These are phyloP conservation scores for Drosophila bocki DNA, from an alignment of 1,140 invertebrate genomes.

Conservation along the genomic window DNA sequence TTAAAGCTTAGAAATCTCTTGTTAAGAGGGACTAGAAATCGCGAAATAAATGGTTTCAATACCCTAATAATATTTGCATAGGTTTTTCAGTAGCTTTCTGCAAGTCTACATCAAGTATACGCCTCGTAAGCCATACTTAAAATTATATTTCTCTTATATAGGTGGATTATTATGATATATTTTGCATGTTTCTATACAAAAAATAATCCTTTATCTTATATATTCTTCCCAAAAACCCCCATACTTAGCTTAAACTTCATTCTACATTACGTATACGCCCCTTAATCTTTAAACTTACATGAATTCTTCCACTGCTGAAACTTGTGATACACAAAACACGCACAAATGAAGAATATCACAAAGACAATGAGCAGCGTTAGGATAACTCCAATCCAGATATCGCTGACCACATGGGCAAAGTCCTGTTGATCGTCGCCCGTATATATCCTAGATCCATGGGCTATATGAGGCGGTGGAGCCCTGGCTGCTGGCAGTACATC, in stretches of 20 bases:
- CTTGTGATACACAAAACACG: conserved; percentile 88
- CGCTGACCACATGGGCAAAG: conserved; percentile 85
- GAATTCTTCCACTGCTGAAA: conserved; percentile 89
- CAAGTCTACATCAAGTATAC: not conserved
- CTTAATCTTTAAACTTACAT: conserved; percentile 85
- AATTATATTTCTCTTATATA: not conserved
- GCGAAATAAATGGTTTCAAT: no score
- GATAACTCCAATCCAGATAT: conserved; percentile 88
- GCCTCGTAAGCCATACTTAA: not conserved
- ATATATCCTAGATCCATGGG: conserved; percentile 62
- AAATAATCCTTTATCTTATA: not conserved
- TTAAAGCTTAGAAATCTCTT: not conserved
- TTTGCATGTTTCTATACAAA: not conserved
- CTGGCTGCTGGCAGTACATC: conserved; percentile 61
- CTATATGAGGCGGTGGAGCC: conserved; percentile 57
- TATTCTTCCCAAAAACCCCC: not conserved
- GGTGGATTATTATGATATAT: not conserved
- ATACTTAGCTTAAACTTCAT: not conserved
- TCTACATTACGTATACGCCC: conserved; percentile 49
- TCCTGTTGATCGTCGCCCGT: conserved; percentile 78
- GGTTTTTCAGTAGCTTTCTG: no score
- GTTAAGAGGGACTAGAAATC: not conserved
- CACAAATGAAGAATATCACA: conserved; percentile 88
- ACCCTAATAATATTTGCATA: not conserved
- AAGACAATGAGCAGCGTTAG: conserved; percentile 87